Evolutionary conservation across 2,888 invertebrate genomes (phyloP).

Genomic region (Ganaspis brasiliensis): DNA sequence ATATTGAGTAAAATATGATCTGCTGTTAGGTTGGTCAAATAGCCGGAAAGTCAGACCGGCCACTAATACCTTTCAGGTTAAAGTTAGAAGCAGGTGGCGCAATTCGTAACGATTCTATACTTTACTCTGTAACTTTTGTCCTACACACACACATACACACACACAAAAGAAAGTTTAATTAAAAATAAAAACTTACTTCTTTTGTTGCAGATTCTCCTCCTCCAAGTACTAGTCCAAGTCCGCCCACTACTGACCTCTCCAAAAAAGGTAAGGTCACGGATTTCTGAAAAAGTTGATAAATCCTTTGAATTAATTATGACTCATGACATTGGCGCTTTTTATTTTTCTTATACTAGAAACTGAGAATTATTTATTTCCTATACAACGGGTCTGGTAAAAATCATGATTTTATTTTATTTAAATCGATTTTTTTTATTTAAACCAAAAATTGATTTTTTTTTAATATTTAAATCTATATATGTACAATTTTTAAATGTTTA

Average conservation of each 20-base stretch:
- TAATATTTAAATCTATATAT: no score
- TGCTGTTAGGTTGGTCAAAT: slow-evolving; percentile 71
- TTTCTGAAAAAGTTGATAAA: slow-evolving; percentile 16
- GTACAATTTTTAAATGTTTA: no score
- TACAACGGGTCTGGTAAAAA: no score
- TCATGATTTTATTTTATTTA: background rate
- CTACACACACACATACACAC: slow-evolving; percentile 26
- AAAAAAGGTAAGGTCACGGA: slow-evolving; percentile 75
- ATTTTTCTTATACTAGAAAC: no score
- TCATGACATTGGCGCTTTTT: no score
- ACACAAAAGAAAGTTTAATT: slow-evolving; percentile 69
- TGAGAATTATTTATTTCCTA: background rate
- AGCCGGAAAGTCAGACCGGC: slow-evolving; percentile 61
- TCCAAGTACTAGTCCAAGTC: slow-evolving; percentile 90
- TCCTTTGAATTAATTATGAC: no score
- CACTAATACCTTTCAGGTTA: slow-evolving; percentile 75
- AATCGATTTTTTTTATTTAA: no score
- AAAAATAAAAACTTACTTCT: slow-evolving; percentile 74
- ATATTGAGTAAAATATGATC: slow-evolving; percentile 75
- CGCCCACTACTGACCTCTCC: slow-evolving; percentile 86
- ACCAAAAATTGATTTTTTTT: no score
- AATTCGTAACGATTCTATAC: slow-evolving; percentile 74
- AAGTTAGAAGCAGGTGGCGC: slow-evolving; percentile 80
- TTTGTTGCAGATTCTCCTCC: slow-evolving; percentile 87
- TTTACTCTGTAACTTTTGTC: slow-evolving; percentile 53